Evolutionary conservation across 2,888 invertebrate species (phyloP).

Genomic region (Loripinus fragilis): DNA sequence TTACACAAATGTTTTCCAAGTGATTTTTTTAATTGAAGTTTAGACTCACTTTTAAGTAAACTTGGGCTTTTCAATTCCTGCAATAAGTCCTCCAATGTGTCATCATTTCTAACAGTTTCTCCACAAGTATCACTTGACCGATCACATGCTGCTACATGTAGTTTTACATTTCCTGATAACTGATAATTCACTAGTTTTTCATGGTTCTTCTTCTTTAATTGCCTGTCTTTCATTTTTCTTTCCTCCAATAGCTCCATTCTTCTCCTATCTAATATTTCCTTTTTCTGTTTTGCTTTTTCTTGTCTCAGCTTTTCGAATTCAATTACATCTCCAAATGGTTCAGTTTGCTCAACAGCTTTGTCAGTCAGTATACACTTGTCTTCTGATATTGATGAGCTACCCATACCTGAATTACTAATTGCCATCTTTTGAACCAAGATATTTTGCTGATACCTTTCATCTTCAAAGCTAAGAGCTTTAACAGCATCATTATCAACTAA

Average conservation of each 20-base stretch:
- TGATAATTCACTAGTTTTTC: conserved; percentile 52
- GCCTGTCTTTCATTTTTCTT: conserved; percentile 30
- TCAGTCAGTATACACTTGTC: conserved; percentile 20
- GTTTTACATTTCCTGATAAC: conserved; percentile 23
- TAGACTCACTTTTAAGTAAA: conserved; percentile 1
- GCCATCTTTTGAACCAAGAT: neutral
- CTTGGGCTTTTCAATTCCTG: conserved; percentile 61
- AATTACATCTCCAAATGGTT: conserved; percentile 1
- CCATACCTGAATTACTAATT: neutral
- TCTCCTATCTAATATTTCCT: conserved; percentile 15
- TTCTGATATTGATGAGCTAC: neutral
- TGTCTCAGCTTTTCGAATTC: conserved; percentile 20
- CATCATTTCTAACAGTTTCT: conserved; percentile 59
- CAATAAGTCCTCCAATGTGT: conserved; percentile 67
- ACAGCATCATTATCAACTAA: neutral
- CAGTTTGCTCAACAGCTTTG: conserved; percentile 8
- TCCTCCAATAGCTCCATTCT: conserved; percentile 18
- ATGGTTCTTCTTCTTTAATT: conserved; percentile 43
- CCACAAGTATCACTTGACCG: no score
- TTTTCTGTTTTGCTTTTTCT: conserved; percentile 29
- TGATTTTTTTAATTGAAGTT: neutral
- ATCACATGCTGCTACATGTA: neutral
- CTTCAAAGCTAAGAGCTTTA: conserved; percentile 4
- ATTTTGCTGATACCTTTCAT: neutral
- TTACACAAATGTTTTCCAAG: neutral